Conservation (phyloP, 2,113 vertebrate genomes). For the Mixornis gularis region DNA sequence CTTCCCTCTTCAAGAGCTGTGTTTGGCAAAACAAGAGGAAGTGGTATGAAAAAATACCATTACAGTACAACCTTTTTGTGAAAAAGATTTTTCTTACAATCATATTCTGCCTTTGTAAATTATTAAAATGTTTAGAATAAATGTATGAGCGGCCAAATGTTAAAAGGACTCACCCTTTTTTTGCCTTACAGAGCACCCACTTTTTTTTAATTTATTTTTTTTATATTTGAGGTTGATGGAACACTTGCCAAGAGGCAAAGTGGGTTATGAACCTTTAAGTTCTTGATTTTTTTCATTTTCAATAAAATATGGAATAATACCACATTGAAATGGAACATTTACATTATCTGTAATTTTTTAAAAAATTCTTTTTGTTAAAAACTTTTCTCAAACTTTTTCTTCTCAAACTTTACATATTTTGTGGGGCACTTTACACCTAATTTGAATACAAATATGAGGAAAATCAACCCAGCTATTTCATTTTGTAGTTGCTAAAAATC, state of each 20-base stretch:
- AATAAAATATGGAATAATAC: background rate
- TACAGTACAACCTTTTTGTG: background rate
- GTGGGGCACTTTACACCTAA: background rate
- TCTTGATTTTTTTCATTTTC: background rate
- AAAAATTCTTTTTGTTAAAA: background rate
- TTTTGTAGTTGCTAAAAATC: background rate
- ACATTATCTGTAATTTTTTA: background rate
- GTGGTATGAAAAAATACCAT: background rate
- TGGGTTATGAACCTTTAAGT: background rate
- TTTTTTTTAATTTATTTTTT: background rate
- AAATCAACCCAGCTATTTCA: background rate
- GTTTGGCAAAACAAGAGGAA: background rate
- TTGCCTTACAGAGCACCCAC: rapidly evolving
- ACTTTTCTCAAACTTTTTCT: background rate
- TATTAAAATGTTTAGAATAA: background rate
- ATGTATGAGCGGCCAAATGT: background rate
- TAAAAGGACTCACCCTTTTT: background rate
- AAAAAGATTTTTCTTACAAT: background rate
- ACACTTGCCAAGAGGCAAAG: background rate
- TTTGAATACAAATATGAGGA: background rate
- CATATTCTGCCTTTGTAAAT: background rate
- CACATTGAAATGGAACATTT: background rate
- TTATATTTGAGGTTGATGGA: background rate
- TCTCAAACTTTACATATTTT: background rate
- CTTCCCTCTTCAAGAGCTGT: background rate